A percentile compares a stretch with the other conserved stretches of the same genome.
Evolutionary conservation across 2,113 vertebrate genomes (phyloP).

Genomic region (Helogale parvula): DNA sequence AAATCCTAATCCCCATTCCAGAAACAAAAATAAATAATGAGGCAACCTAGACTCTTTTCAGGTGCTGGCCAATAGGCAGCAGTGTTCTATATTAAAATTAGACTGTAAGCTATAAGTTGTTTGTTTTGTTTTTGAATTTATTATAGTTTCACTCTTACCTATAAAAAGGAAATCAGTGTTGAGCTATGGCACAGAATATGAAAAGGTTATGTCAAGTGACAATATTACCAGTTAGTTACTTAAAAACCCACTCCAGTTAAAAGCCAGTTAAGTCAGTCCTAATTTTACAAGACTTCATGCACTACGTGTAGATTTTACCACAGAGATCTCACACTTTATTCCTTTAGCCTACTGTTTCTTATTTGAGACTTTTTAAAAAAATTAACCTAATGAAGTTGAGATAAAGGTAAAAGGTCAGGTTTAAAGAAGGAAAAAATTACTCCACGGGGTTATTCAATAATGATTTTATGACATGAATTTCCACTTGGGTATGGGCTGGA

Average conservation of each 20-base stretch:
- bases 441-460: background rate
- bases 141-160: background rate
- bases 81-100: background rate
- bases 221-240: conserved; percentile 3
- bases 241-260: conserved; percentile 13
- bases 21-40: conserved; percentile 27
- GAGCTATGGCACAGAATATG: conserved; percentile 23
- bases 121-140: conserved; percentile 46
- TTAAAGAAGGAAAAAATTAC: conserved; percentile 34
- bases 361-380: background rate
- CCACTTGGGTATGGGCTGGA: background rate
- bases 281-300: conserved; percentile 26
- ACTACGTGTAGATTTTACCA: background rate
- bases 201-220: conserved; percentile 13
- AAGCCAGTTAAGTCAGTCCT: conserved; percentile 45
- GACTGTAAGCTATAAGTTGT: background rate
- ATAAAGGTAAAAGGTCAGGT: background rate
- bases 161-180: conserved; percentile 38
- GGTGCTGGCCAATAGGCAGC: background rate
- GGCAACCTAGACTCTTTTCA: background rate
- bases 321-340: background rate
- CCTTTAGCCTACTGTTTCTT: conserved; percentile 17
- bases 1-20: background rate
- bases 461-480: conserved; percentile 49
- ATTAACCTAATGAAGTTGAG: background rate